Evolutionary conservation across 1,140 invertebrate species (phyloP).

Genomic region (Drosophila insularis): DNA sequence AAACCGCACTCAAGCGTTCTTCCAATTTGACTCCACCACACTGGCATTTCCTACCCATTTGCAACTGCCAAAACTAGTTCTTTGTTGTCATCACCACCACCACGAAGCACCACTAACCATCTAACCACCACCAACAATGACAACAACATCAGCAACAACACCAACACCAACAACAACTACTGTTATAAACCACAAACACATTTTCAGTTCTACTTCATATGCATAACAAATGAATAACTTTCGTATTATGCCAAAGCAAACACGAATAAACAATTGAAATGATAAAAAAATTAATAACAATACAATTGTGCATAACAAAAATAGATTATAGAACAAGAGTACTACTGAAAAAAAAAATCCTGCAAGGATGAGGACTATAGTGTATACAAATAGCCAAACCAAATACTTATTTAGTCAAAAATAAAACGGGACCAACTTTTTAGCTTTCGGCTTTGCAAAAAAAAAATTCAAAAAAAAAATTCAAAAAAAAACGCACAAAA

Average conservation of each 20-base stretch:
- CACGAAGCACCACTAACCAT: neutral
- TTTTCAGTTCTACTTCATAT: constrained; percentile 66
- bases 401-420: constrained; percentile 78
- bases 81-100: constrained; percentile 40
- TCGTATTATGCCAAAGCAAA: constrained; percentile 47
- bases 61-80: constrained; percentile 47
- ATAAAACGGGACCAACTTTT: constrained; percentile 59
- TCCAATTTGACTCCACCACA: constrained; percentile 43
- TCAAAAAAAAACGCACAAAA: neutral
- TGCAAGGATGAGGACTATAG: constrained; percentile 20
- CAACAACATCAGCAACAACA: constrained; percentile 9
- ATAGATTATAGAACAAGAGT: constrained; percentile 29
- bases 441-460: constrained; percentile 50
- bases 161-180: constrained; percentile 19
- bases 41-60: constrained; percentile 20
- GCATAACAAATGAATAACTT: constrained; percentile 76
- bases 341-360: constrained; percentile 45
- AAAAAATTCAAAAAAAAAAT: neutral
- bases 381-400: constrained; percentile 73
- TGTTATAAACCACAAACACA: constrained; percentile 44
- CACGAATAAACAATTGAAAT: constrained; percentile 26
- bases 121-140: constrained; percentile 1
- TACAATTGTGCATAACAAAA: constrained; percentile 64
- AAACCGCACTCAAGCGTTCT: constrained; percentile 44
- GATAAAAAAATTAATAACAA: constrained; percentile 33